phyloP scores from a whole-genome alignment of 2,797 vertebrate genomes.

The Pangasius larnaudii region DNA sequence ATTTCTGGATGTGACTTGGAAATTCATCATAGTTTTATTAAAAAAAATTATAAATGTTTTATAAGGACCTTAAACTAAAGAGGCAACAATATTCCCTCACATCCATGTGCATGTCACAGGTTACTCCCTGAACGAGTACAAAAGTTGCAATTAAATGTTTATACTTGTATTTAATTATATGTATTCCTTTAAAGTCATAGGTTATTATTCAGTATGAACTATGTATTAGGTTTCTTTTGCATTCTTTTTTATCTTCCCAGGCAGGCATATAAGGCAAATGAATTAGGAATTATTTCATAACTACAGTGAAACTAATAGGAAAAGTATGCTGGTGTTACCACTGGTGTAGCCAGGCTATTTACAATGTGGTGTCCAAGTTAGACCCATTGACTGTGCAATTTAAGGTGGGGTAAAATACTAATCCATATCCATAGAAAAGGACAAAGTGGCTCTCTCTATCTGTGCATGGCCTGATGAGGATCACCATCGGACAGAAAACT shows the following conservation, averaged over 20 bases:
- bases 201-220: neutral
- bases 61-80: neutral
- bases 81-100: neutral
- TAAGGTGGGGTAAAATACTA: neutral
- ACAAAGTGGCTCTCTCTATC: neutral
- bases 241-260: neutral
- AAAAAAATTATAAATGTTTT: neutral
- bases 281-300: neutral
- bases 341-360: neutral
- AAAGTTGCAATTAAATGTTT: neutral
- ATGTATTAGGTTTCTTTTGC: neutral
- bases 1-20: neutral
- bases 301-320: neutral
- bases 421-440: neutral
- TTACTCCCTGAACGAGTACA: neutral
- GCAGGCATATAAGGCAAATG: neutral
- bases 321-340: neutral
- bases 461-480: too few species aligned
- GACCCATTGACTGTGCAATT: neutral
- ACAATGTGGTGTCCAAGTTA: neutral
- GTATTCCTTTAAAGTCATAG: neutral
- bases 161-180: neutral
- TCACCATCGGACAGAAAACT: too few species aligned
- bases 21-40: neutral
- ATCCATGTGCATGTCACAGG: neutral